These are phyloP conservation scores for Antitype chi DNA, from an alignment of 2,888 invertebrate species.

Conservation along the genomic window DNA sequence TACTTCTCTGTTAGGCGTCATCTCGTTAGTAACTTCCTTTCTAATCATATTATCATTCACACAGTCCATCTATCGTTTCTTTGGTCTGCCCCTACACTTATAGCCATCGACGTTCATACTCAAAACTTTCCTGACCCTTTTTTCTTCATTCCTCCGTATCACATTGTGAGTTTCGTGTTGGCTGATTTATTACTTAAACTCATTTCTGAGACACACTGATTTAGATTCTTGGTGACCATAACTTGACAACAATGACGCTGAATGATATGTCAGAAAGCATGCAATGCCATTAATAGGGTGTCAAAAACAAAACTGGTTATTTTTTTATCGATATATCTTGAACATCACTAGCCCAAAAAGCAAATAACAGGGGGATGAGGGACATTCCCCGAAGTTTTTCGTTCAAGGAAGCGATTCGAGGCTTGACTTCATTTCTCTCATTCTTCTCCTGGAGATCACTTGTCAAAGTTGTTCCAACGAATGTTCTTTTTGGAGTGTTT, in stretches of 20 bases:
- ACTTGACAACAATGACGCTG: background rate
- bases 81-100: no score
- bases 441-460: slow-evolving; percentile 57
- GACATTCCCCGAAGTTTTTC: slow-evolving; percentile 57
- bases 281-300: no score
- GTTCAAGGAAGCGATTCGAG: slow-evolving; percentile 49
- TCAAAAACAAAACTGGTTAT: background rate
- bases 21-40: no score
- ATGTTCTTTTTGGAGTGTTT: slow-evolving; percentile 45
- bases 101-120: no score
- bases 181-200: background rate
- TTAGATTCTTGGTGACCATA: background rate
- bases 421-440: slow-evolving; percentile 53
- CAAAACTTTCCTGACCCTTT: no score
- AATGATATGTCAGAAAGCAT: background rate
- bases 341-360: slow-evolving; percentile 53
- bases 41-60: no score
- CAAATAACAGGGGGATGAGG: slow-evolving; percentile 45
- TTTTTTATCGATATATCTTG: slow-evolving; percentile 33
- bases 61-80: no score
- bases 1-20: no score
- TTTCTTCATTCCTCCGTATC: no score
- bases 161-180: background rate
- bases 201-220: background rate
- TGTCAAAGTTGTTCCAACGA: slow-evolving; percentile 57